phyloP scores from a whole-genome alignment of 2,113 vertebrate genomes.

The Nycticorax nycticorax region DNA sequence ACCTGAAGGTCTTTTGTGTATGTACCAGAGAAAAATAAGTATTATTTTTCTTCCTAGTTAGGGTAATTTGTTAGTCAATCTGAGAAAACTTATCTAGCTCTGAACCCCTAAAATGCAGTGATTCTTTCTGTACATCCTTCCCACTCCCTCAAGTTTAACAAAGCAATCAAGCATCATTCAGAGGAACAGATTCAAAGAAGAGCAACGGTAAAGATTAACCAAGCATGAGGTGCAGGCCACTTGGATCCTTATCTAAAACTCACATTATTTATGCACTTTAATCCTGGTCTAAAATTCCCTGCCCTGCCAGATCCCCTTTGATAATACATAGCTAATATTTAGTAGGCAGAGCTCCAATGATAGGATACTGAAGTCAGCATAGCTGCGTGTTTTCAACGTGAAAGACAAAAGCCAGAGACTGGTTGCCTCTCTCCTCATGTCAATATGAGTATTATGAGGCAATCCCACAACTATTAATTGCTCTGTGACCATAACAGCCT shows the following conservation, averaged over 20 bases:
- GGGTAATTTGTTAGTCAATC: not conserved
- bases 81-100: not conserved
- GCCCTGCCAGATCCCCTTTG: not conserved
- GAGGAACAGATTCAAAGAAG: not conserved
- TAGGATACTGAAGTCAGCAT: not conserved
- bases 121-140: not conserved
- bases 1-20: not conserved
- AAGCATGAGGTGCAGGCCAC: not conserved
- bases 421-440: not conserved
- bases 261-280: not conserved
- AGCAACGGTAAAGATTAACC: not conserved
- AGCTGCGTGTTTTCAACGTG: not conserved
- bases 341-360: not conserved
- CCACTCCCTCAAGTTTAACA: not conserved
- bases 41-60: not conserved
- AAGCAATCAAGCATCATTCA: not conserved
- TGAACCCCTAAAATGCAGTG: not conserved
- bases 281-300: not conserved
- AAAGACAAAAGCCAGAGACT: not conserved
- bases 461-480: not conserved
- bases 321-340: not conserved
- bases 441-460: not conserved
- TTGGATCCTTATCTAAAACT: not conserved
- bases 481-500: not conserved
- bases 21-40: not conserved